Percentiles rank a stretch among this genome's conserved stretches.
phyloP scores from a whole-genome alignment of 1,140 invertebrate species.

The Drosophila sturtevanti region DNA sequence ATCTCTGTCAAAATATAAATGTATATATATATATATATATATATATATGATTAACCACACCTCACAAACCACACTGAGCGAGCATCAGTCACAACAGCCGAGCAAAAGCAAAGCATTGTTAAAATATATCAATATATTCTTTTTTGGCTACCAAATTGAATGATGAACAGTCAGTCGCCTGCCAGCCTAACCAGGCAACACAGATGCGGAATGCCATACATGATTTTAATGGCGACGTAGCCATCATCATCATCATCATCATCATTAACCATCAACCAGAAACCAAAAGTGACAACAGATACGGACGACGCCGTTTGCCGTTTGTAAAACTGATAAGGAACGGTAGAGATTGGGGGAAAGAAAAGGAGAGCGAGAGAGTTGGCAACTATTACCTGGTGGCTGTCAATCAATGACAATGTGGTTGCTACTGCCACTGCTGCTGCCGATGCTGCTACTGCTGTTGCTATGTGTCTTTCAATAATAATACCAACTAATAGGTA shows the following conservation, averaged over 20 bases:
- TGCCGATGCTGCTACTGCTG: too few species aligned
- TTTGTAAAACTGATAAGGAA: slow-evolving; percentile 53
- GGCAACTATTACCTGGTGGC: slow-evolving; percentile 47
- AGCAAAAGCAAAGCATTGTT: slow-evolving; percentile 35
- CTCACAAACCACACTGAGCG: slow-evolving; percentile 29
- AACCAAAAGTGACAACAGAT: background rate
- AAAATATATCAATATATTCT: slow-evolving; percentile 34
- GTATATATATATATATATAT: too few species aligned
- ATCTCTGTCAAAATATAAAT: slow-evolving; percentile 41
- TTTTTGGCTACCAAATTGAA: slow-evolving; percentile 58
- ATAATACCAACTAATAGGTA: slow-evolving; percentile 62
- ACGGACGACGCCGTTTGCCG: slow-evolving; percentile 18
- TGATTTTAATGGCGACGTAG: slow-evolving; percentile 10
- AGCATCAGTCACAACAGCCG: slow-evolving; percentile 29
- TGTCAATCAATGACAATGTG: slow-evolving; percentile 31
- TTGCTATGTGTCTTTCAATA: slow-evolving; percentile 32
- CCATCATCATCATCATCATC: background rate
- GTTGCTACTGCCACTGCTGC: too few species aligned
- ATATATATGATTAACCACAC: slow-evolving; percentile 52
- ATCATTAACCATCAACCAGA: background rate
- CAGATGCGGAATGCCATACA: slow-evolving; percentile 10
- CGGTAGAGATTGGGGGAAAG: background rate
- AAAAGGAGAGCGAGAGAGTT: background rate
- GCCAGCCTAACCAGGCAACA: slow-evolving; percentile 28
- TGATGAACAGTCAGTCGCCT: slow-evolving; percentile 47